Conservation (phyloP, 2,797 vertebrate species). For the Halcyon smyrnensis region DNA sequence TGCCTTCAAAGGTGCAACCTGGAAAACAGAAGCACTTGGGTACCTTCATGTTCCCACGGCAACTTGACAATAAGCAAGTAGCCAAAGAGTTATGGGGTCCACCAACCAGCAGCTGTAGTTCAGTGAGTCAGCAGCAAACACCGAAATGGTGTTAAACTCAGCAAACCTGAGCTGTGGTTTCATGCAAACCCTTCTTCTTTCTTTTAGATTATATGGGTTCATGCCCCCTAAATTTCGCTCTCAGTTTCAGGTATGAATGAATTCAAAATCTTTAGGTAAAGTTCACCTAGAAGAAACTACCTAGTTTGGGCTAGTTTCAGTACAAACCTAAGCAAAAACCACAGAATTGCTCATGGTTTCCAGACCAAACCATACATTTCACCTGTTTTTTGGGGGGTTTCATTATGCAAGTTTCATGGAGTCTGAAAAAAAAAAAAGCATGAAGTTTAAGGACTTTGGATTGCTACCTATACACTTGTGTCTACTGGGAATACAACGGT, state of each 20-base stretch:
- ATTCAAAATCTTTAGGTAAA: background rate
- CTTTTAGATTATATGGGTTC: conserved; percentile 20
- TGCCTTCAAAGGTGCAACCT: background rate
- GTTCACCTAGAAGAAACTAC: background rate
- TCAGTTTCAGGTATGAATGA: conserved; percentile 59
- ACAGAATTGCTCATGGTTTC: conserved; percentile 62
- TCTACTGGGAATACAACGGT: background rate
- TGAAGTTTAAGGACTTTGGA: background rate
- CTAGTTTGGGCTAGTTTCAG: conserved; percentile 13
- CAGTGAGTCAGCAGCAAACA: background rate
- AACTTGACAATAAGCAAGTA: background rate
- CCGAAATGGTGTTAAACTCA: background rate
- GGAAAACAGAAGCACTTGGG: background rate
- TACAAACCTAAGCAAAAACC: conserved; percentile 55
- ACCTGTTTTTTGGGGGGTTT: background rate
- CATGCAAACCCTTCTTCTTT: conserved; percentile 19
- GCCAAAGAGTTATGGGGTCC: background rate
- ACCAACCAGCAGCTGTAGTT: background rate
- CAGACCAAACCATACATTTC: conserved; percentile 33
- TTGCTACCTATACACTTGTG: background rate
- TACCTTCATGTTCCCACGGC: background rate
- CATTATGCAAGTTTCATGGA: background rate
- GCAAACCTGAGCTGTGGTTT: conserved; percentile 42
- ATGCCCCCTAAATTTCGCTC: conserved; percentile 45
- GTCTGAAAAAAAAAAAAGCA: background rate